A percentile compares a stretch with the other conserved stretches of the same genome.
phyloP scores from a whole-genome alignment of 2,888 invertebrate genomes.

The Parnassius mnemosyne region DNA sequence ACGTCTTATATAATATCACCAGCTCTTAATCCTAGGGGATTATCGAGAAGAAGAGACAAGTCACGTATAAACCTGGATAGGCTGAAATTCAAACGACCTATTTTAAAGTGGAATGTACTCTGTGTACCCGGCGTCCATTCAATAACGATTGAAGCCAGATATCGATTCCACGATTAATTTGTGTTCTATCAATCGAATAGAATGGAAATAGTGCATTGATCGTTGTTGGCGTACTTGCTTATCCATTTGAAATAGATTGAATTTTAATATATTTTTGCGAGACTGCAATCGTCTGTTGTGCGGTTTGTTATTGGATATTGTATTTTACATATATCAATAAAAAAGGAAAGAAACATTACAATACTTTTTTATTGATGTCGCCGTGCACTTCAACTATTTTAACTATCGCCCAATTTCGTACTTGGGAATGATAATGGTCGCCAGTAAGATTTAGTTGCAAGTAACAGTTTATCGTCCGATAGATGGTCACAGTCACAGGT shows the following conservation, averaged over 20 bases:
- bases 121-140: slow-evolving; percentile 4
- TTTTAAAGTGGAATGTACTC: slow-evolving; percentile 13
- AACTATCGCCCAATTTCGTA: no score
- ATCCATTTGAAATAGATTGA: slow-evolving; percentile 15
- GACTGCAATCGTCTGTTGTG: neutral
- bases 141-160: slow-evolving; percentile 10
- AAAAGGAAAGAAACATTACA: no score
- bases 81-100: slow-evolving; percentile 15
- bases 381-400: no score
- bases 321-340: no score
- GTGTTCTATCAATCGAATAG: slow-evolving; percentile 25
- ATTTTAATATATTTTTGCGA: neutral
- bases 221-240: slow-evolving; percentile 2
- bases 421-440: no score
- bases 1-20: neutral
- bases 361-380: no score
- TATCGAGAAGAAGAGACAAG: slow-evolving; percentile 2
- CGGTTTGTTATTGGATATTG: neutral
- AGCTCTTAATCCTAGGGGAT: slow-evolving; percentile 1
- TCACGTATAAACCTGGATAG: neutral
- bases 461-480: no score
- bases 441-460: no score
- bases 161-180: slow-evolving; percentile 25
- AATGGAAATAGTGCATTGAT: slow-evolving; percentile 21
- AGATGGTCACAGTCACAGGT: no score